These are phyloP conservation scores for Cololabis saira DNA, from an alignment of 2,113 vertebrate genomes.

Conservation along the genomic window DNA sequence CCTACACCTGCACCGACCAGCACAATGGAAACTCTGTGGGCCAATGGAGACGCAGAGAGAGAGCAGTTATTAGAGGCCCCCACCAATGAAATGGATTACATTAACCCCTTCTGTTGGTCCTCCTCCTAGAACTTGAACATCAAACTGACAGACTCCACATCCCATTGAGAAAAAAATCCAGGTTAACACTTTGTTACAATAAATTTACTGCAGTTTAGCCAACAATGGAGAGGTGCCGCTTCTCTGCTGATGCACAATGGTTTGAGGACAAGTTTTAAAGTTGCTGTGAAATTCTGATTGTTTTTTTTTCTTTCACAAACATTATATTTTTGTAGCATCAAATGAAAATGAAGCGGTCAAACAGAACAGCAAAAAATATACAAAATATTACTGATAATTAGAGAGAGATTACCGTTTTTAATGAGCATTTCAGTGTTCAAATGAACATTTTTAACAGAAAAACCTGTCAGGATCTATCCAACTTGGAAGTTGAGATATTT, in stretches of 20 bases:
- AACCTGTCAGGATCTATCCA: too few relatives aligned
- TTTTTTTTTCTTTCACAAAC: too few relatives aligned
- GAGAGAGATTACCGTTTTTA: too few relatives aligned
- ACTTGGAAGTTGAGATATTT: too few relatives aligned
- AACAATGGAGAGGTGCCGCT: constrained; percentile 27
- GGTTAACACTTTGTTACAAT: constrained; percentile 32
- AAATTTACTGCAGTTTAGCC: constrained; percentile 30
- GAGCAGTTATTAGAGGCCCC: constrained; percentile 74
- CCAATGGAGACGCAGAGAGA: constrained; percentile 75
- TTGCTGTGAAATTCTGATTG: background rate
- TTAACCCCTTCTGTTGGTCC: constrained; percentile 75
- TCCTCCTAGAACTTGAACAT: constrained; percentile 55
- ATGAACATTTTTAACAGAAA: too few relatives aligned
- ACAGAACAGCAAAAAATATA: too few relatives aligned
- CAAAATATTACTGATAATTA: too few relatives aligned
- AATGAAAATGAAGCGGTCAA: too few relatives aligned
- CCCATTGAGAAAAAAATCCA: constrained; percentile 60
- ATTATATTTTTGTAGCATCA: too few relatives aligned
- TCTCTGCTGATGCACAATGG: constrained; percentile 5
- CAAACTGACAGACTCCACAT: constrained; percentile 60
- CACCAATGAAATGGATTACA: constrained; percentile 77
- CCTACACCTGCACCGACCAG: constrained; percentile 87
- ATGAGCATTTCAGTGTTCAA: too few relatives aligned
- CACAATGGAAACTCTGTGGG: constrained; percentile 81
- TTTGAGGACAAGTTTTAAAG: background rate